A percentile compares a stretch with the other conserved stretches of the same genome.
These are phyloP conservation scores for Homalodisca vitripennis DNA, from an alignment of 1,140 invertebrate species.

Conservation along the genomic window DNA sequence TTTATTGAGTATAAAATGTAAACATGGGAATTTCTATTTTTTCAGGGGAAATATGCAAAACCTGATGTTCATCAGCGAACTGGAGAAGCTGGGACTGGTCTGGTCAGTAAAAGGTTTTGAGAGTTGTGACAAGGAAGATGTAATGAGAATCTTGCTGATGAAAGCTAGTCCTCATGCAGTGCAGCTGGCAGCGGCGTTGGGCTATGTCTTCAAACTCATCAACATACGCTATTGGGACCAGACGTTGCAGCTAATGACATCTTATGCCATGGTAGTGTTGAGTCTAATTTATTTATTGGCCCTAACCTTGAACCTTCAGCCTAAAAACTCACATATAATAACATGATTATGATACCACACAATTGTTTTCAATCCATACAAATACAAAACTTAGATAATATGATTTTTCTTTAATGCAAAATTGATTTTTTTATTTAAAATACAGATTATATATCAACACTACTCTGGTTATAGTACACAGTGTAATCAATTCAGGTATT, in stretches of 20 bases:
- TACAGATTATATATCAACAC: neutral
- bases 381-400: neutral
- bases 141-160: slow-evolving; percentile 45
- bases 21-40: slow-evolving; percentile 15
- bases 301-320: neutral
- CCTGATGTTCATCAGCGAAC: slow-evolving; percentile 48
- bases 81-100: slow-evolving; percentile 49
- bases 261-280: slow-evolving; percentile 6
- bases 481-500: too few species aligned
- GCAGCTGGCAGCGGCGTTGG: slow-evolving; percentile 27
- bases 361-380: neutral
- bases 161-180: slow-evolving; percentile 29
- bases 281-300: neutral
- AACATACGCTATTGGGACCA: slow-evolving; percentile 7
- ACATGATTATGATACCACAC: neutral
- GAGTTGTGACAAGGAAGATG: slow-evolving; percentile 44
- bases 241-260: neutral
- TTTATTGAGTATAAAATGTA: too few species aligned
- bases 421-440: neutral
- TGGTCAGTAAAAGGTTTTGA: slow-evolving; percentile 47
- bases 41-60: slow-evolving; percentile 46
- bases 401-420: too few species aligned
- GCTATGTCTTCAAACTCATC: slow-evolving; percentile 1
- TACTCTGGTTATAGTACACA: too few species aligned
- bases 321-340: neutral